A percentile compares a stretch with the other conserved stretches of the same genome.
These are phyloP conservation scores for Coregonus clupeaformis DNA, from an alignment of 2,113 vertebrate species.

Conservation along the genomic window DNA sequence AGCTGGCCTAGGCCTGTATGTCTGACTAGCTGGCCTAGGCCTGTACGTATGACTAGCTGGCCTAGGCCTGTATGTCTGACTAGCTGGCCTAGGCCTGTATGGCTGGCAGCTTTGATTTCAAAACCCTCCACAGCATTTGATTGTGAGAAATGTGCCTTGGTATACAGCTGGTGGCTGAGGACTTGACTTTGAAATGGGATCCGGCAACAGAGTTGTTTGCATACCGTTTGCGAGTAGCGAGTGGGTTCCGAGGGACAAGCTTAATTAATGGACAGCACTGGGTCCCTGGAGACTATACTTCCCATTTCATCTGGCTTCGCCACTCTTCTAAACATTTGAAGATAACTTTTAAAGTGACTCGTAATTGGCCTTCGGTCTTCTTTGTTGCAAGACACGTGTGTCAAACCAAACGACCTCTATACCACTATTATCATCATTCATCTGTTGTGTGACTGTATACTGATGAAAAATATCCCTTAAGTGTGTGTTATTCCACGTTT, in stretches of 20 bases:
- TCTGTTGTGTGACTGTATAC: not conserved
- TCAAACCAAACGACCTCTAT: not conserved
- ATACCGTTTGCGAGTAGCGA: slow-evolving; percentile 69
- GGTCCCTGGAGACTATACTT: slow-evolving; percentile 18
- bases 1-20: too few relatives aligned
- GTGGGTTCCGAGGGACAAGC: slow-evolving; percentile 51
- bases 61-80: too few relatives aligned
- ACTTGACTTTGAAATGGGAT: slow-evolving; percentile 87
- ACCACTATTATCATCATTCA: not conserved
- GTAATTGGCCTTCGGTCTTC: slow-evolving; percentile 24
- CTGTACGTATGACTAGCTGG: too few relatives aligned
- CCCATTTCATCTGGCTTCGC: slow-evolving; percentile 24
- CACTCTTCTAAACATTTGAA: slow-evolving; percentile 21
- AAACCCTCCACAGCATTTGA: slow-evolving; percentile 61
- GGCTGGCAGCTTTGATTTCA: slow-evolving; percentile 66
- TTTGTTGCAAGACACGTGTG: not conserved
- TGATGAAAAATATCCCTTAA: not conserved
- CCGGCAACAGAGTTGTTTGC: slow-evolving; percentile 61
- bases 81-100: slow-evolving; percentile 35
- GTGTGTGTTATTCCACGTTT: not conserved
- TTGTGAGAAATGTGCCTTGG: slow-evolving; percentile 62
- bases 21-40: too few relatives aligned
- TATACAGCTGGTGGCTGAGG: slow-evolving; percentile 79
- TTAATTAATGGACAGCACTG: slow-evolving; percentile 68
- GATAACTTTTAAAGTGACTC: slow-evolving; percentile 39